Evolutionary conservation across 2,888 invertebrate genomes (phyloP), one percentile per base, ranked within the genome.

Genomic region (Boloria euphrosyne): DNA sequence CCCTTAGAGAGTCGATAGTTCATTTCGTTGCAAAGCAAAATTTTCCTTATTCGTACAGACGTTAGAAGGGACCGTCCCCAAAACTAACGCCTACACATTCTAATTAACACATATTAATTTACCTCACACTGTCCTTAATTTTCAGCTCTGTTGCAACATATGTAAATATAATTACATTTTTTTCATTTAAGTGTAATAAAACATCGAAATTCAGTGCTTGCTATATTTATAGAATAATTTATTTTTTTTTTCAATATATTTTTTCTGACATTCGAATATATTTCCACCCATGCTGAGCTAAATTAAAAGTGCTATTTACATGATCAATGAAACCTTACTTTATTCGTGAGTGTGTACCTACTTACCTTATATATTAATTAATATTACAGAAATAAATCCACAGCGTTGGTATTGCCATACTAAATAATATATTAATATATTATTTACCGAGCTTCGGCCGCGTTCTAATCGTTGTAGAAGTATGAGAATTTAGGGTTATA

Each of bases 171-270:
- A 83, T 81, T 80, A 87, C 16, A 38, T 55, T 57, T 44, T 44
- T 57, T 57, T 44, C 84, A 84, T 83, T 80, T 81, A 81, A 72
- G 90, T 90, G 90, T 85, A 83, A 83, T 85, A 88, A 85, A 89
- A 90, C 89, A 89, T 90, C 85, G 84, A 89, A 89, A 86, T 87
- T 90, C 90, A 90, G 90, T 90, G 90, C 90, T 87, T 83, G 79
- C 86, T 87, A 88, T 86, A 74, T 76, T 82, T 80, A 83, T 83
- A 85, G 78, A 83, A 80, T 84, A 75, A 74, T 81, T 83, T 82
- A 81, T 75, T 65, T 59, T 59, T 63, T 62, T 63, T 53, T 59
- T 61, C 50, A 53, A 68, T 72, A 80, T 80, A 78, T 77, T 78
- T 78, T 73, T 70, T 70, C 62, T 66, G 63, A 69, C 49, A 50